Conservation (phyloP, 1,140 invertebrate species). For the Anastatus disparis region DNA sequence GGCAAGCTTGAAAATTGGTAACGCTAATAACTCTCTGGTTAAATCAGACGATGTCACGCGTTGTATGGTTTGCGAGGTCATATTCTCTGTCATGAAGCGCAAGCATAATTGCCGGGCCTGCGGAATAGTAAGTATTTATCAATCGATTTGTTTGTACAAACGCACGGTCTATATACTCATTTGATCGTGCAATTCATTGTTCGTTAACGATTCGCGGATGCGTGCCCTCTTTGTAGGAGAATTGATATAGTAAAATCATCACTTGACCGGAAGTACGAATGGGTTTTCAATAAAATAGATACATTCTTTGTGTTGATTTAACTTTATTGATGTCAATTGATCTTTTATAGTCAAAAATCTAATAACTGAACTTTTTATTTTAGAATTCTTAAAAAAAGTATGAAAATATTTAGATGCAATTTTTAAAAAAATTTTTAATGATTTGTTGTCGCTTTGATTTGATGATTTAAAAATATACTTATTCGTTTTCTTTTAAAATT, state of each 20-base stretch:
- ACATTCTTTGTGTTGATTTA: background rate
- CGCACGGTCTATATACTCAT: too few relatives aligned
- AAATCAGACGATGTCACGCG: conserved; percentile 77
- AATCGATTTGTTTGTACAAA: too few relatives aligned
- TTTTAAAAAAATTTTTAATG: too few relatives aligned
- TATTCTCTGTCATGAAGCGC: conserved; percentile 79
- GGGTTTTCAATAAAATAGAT: background rate
- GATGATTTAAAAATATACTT: too few relatives aligned
- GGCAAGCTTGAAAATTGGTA: conserved; percentile 66
- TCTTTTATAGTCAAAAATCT: too few relatives aligned
- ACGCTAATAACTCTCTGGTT: conserved; percentile 71
- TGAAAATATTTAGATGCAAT: too few relatives aligned
- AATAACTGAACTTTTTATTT: too few relatives aligned
- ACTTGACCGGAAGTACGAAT: background rate
- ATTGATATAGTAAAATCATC: background rate
- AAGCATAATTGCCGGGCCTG: conserved; percentile 82
- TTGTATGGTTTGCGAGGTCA: conserved; percentile 79
- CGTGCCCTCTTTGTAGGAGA: background rate
- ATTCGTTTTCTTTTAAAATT: too few relatives aligned
- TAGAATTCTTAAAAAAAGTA: too few relatives aligned
- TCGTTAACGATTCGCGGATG: background rate
- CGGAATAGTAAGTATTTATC: conserved; percentile 76
- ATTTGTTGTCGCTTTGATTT: too few relatives aligned
- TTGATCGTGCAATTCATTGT: conserved; percentile 27
- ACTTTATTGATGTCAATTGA: too few relatives aligned